Evolutionary conservation across 1,140 invertebrate species (phyloP).

Genomic region (Limonius californicus): DNA sequence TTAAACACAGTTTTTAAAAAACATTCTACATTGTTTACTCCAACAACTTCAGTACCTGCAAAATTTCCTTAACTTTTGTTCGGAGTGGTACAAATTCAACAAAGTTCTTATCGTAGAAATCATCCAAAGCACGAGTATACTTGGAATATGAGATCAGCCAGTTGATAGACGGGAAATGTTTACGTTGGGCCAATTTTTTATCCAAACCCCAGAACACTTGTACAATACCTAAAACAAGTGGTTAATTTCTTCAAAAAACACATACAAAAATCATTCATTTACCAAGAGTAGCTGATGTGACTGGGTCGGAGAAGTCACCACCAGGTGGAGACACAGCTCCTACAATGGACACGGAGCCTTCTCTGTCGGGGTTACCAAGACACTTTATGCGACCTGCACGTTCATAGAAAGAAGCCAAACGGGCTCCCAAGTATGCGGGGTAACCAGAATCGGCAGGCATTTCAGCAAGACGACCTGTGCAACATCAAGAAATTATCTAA

Average conservation of each 20-base stretch:
- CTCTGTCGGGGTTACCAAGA: slow-evolving; percentile 95
- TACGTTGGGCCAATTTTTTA: slow-evolving; percentile 98
- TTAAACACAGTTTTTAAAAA: neutral
- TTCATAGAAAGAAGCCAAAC: slow-evolving; percentile 99
- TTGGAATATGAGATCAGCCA: slow-evolving; percentile 99
- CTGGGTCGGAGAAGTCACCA: slow-evolving; percentile 99
- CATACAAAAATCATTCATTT: slow-evolving; percentile 1
- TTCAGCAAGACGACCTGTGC: slow-evolving; percentile 93
- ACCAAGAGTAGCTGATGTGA: slow-evolving; percentile 92
- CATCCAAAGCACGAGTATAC: slow-evolving; percentile 96
- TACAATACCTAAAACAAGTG: slow-evolving; percentile 74
- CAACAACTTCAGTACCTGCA: slow-evolving; percentile 58
- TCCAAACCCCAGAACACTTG: slow-evolving; percentile 99
- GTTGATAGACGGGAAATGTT: slow-evolving; percentile 99
- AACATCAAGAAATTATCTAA: no score
- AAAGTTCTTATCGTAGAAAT: slow-evolving; percentile 99
- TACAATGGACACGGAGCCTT: slow-evolving; percentile 98
- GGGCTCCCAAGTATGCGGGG: slow-evolving; percentile 96
- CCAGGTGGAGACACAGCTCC: slow-evolving; percentile 99
- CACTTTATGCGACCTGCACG: slow-evolving; percentile 97
- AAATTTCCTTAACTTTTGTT: slow-evolving; percentile 93
- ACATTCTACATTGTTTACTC: neutral
- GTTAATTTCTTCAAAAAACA: neutral
- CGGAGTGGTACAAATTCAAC: slow-evolving; percentile 95
- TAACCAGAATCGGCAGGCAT: slow-evolving; percentile 99